phyloP scores from a whole-genome alignment of 2,888 invertebrate species.

The Polydrusus pterygomalis region DNA sequence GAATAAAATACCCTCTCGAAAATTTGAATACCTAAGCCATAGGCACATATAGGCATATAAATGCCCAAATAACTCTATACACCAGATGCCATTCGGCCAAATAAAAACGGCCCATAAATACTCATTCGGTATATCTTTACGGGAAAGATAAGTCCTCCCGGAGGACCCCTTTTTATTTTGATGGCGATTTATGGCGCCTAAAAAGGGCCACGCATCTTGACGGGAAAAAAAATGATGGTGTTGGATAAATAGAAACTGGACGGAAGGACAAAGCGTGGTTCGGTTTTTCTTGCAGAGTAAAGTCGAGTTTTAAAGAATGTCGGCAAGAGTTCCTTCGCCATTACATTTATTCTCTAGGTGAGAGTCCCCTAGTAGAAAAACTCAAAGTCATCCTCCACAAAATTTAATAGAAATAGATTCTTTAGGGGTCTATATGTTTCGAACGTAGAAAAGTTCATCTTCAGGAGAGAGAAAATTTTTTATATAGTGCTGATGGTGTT shows the following conservation, averaged over 20 bases:
- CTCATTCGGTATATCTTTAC: conserved; percentile 43
- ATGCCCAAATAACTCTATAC: conserved; percentile 1
- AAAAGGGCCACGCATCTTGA: conserved; percentile 19
- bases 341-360: too few species aligned
- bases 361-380: too few species aligned
- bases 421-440: too few species aligned
- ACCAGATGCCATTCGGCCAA: conserved; percentile 28
- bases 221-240: conserved; percentile 33
- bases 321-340: too few species aligned
- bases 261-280: conserved; percentile 9
- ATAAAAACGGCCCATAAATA: conserved; percentile 43
- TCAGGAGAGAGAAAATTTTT: too few species aligned
- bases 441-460: too few species aligned
- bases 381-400: too few species aligned
- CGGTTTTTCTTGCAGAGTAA: not conserved
- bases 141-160: conserved; percentile 39
- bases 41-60: not conserved
- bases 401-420: too few species aligned
- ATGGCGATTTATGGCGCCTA: conserved; percentile 41
- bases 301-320: too few species aligned
- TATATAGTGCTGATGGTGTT: too few species aligned
- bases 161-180: conserved; percentile 44
- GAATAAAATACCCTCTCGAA: not conserved
- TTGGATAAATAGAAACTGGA: conserved; percentile 41
- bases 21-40: conserved; percentile 6